Percentiles rank a stretch among this genome's conserved stretches.
phyloP scores from a whole-genome alignment of 2,888 invertebrate species.

The Ctenicera cuprea region DNA sequence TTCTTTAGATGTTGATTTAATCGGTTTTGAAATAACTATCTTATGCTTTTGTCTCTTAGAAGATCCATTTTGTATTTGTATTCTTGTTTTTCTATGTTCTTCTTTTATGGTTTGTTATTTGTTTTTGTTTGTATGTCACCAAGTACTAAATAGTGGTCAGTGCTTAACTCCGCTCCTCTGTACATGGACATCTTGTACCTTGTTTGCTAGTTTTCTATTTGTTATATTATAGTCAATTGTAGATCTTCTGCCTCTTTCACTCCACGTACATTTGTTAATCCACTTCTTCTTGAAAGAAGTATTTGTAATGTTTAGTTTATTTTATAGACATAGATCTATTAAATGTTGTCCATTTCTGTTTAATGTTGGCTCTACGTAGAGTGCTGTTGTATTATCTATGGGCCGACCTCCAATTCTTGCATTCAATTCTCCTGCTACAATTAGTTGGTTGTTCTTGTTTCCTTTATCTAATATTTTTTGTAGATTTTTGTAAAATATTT shows the following conservation, averaged over 20 bases:
- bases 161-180: too few relatives aligned
- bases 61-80: neutral
- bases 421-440: too few relatives aligned
- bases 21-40: neutral
- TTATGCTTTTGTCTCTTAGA: neutral
- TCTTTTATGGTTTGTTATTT: neutral
- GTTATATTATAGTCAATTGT: neutral
- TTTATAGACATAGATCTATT: too few relatives aligned
- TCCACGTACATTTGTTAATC: constrained; percentile 1
- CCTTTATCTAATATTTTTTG: too few relatives aligned
- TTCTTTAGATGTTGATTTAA: too few relatives aligned
- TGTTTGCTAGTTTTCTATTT: too few relatives aligned
- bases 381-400: neutral
- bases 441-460: too few relatives aligned
- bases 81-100: neutral
- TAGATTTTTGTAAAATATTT: neutral
- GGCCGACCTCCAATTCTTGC: too few relatives aligned
- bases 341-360: neutral
- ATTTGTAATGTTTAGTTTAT: too few relatives aligned
- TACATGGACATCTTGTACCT: too few relatives aligned
- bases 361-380: neutral
- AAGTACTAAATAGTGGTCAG: too few relatives aligned
- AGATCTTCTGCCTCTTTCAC: too few relatives aligned
- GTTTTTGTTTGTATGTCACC: neutral
- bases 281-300: neutral